Evolutionary conservation across 2,888 invertebrate genomes (phyloP), one percentile per base, ranked within the genome.

Genomic region (Pseudanteris insignis): DNA sequence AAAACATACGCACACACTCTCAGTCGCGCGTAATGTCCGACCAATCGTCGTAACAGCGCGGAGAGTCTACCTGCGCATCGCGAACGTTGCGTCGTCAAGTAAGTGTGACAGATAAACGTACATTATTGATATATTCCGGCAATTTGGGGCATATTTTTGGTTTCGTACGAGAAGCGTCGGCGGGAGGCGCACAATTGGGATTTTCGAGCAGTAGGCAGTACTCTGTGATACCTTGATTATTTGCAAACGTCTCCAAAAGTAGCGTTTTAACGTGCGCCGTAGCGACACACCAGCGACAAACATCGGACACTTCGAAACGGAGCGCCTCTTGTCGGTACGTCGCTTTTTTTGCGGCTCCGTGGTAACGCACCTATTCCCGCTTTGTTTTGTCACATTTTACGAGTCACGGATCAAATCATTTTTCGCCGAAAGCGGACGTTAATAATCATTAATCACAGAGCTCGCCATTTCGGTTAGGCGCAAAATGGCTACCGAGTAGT

Each of bases 361-460:
- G 32, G 38, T 50, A 33, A 44, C 46, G 63, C 63, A 63, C 63
- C 48, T 50, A 54, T 50, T 50, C 33, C 48, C 54, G 58, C 48
- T 34, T 54, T 50, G 54, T 29, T 58, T 63, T 10, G 32, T 59
- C 63, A 53, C 63, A 58, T 63, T 63, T 63, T 63, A 63, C 63
- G 58, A 40, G 26, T 51, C 59, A 50, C 63, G 54, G 13, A 28
- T 30, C 13, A 50, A 30, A 46, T 54, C 59, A 55, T 59, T 21
- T 40, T 47, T 21, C 15, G 44, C 28, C 29, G 44, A 63, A 41
- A 48, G 14, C 54, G 36, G 50, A 59, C 54, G 58, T 59, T 59
- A 59, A 63, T 59, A 48, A 63, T 63, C 63, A 63, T 63, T 54
- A 63, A 59, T 63, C 63, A 63, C 63, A 59, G 54, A 55, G 48